These are phyloP conservation scores for Drosophila chauvacae DNA, from an alignment of 1,140 invertebrate species.

Conservation along the genomic window DNA sequence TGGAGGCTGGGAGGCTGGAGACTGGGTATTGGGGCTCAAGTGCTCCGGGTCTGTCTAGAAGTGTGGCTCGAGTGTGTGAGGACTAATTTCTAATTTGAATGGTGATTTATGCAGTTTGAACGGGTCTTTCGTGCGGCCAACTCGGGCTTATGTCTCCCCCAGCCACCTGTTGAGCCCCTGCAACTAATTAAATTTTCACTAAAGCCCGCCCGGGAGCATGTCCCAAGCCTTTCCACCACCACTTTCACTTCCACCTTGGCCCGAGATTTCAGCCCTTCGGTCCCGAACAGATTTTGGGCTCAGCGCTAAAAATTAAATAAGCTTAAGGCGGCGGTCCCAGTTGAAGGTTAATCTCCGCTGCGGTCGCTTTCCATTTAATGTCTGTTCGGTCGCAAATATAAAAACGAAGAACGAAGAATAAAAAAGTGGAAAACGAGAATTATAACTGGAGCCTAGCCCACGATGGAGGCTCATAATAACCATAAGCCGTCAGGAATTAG, in stretches of 20 bases:
- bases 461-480: constrained; percentile 56
- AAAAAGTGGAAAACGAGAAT: constrained; percentile 32
- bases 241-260: constrained; percentile 37
- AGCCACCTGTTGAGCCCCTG: constrained; percentile 46
- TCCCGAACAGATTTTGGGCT: constrained; percentile 63
- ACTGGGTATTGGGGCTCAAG: constrained; percentile 39
- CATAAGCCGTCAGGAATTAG: constrained; percentile 80
- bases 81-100: constrained; percentile 83
- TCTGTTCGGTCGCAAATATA: constrained; percentile 44
- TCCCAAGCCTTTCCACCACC: constrained; percentile 8
- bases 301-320: constrained; percentile 73
- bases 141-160: constrained; percentile 13
- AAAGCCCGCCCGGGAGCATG: constrained; percentile 19
- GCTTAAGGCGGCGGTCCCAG: constrained; percentile 54
- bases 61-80: constrained; percentile 51
- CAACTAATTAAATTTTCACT: constrained; percentile 54
- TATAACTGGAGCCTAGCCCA: constrained; percentile 41
- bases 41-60: constrained; percentile 54
- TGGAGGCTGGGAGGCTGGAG: background rate
- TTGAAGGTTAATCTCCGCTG: constrained; percentile 75
- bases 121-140: constrained; percentile 36
- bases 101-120: constrained; percentile 80
- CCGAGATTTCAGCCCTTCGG: constrained; percentile 1
- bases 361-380: constrained; percentile 57
- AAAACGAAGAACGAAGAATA: constrained; percentile 25